Evolutionary conservation across 2,888 invertebrate genomes (phyloP).

Genomic region (Sturmia bella): DNA sequence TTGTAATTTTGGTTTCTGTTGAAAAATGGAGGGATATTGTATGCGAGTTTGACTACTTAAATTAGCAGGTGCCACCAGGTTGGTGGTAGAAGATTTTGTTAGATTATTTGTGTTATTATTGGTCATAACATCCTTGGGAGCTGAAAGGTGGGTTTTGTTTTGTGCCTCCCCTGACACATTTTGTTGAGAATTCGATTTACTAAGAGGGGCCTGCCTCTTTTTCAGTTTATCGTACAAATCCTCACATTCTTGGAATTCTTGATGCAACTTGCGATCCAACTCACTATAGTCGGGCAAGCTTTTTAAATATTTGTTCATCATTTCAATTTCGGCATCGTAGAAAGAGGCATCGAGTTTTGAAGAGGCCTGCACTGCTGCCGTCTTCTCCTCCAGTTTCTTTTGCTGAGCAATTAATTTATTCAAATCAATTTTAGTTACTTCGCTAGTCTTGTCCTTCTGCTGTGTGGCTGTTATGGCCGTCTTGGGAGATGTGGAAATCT

Average conservation of each 20-base stretch:
- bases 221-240: conserved; percentile 81
- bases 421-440: conserved; percentile 73
- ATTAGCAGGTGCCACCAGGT: conserved; percentile 71
- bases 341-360: conserved; percentile 79
- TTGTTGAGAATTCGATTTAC: conserved; percentile 80
- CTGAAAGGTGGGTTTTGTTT: not conserved
- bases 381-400: conserved; percentile 76
- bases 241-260: conserved; percentile 82
- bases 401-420: conserved; percentile 77
- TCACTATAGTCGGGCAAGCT: conserved; percentile 82
- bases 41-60: conserved; percentile 72
- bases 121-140: conserved; percentile 7
- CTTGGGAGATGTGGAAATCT: conserved; percentile 44
- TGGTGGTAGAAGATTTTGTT: conserved; percentile 76
- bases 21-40: conserved; percentile 80
- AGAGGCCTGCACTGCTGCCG: conserved; percentile 75
- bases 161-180: conserved; percentile 71
- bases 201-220: conserved; percentile 75
- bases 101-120: conserved; percentile 67
- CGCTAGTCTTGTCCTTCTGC: not conserved
- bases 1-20: conserved; percentile 76
- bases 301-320: conserved; percentile 82
- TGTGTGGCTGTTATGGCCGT: not conserved
- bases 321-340: conserved; percentile 82
- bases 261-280: conserved; percentile 80